Base-by-base conservation (phyloP, 2,113 vertebrate species). In the Rallus limicola region DNA sequence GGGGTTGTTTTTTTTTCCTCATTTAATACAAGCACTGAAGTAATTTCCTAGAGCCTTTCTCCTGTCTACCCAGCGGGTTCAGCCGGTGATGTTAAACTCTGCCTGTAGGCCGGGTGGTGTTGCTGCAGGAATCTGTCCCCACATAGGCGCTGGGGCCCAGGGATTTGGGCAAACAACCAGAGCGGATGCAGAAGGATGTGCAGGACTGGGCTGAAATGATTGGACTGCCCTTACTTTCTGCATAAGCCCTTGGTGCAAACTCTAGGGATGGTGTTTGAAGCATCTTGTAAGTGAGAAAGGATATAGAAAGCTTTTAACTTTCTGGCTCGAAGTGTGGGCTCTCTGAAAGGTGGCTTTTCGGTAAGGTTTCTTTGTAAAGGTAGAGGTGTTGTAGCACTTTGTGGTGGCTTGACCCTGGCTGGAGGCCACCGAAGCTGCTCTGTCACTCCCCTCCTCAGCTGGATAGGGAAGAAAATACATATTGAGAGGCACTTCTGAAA, bases 201-300 rank as follows among this genome's bases (percentile, higher is more conserved):
- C 42, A 16, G 40, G 42, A 0, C 12, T 0, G 36, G 13, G 23
- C 75, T 48, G 86, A 50, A 25, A 15, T 8, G 13, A 10, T 80
- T 10, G 5, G n/a, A 0, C 53, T 28, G 77, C 33, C 0, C 38
- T 77, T n/a, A 8, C 14, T 33, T 0, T 2, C 3, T 0, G 5
- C 16, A 13, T 18, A 5, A 13, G 13, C 18, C 21, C 59, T 10
- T 24, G 5, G 69, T 2, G 40, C 69, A 55, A 13, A 21, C 11
- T 52, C 55, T 10, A 5, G 52, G 14, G 36, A 8, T 58, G 75
- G 13, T 24, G 4, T 69, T 56, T 68, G 28, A 18, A 40, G 44
- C 12, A 2, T 23, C 5, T 13, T 2, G 34, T 33, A 38, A 60
- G 11, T 16, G 29, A 76, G 48, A 24, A 33, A 46, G 65, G 5